These are phyloP conservation scores for Fringilla coelebs DNA, from an alignment of 2,797 vertebrate species.

Conservation along the genomic window DNA sequence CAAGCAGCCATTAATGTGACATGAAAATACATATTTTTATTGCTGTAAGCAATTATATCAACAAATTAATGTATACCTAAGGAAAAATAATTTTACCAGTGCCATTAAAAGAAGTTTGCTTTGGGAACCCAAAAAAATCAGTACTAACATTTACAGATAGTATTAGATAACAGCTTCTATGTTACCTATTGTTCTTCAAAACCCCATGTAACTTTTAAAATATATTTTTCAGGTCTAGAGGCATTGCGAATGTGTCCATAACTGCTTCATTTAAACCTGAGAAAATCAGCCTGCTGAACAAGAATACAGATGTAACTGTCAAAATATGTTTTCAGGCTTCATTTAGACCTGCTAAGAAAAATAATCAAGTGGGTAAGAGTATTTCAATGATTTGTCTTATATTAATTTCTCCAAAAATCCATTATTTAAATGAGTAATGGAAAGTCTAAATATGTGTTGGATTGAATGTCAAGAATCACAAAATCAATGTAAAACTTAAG, in stretches of 20 bases:
- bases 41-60: neutral
- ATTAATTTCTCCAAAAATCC: neutral
- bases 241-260: slow-evolving; percentile 81
- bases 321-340: slow-evolving; percentile 82
- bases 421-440: neutral
- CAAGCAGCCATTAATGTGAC: neutral
- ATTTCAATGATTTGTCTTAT: neutral
- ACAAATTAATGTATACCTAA: neutral
- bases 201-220: neutral
- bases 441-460: neutral
- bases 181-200: neutral
- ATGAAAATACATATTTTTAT: neutral
- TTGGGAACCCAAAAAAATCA: neutral
- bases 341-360: slow-evolving; percentile 81
- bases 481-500: neutral
- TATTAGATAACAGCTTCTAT: neutral
- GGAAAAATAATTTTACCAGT: neutral
- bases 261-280: slow-evolving; percentile 81
- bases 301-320: slow-evolving; percentile 79
- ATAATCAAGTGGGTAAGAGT: slow-evolving; percentile 82
- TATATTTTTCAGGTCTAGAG: slow-evolving; percentile 82
- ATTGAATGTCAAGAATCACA: neutral
- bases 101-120: neutral
- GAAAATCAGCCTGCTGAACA: slow-evolving; percentile 86
- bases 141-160: neutral